Base-by-base conservation (phyloP, 1,140 invertebrate genomes). In the Trichonephila clavipes region DNA sequence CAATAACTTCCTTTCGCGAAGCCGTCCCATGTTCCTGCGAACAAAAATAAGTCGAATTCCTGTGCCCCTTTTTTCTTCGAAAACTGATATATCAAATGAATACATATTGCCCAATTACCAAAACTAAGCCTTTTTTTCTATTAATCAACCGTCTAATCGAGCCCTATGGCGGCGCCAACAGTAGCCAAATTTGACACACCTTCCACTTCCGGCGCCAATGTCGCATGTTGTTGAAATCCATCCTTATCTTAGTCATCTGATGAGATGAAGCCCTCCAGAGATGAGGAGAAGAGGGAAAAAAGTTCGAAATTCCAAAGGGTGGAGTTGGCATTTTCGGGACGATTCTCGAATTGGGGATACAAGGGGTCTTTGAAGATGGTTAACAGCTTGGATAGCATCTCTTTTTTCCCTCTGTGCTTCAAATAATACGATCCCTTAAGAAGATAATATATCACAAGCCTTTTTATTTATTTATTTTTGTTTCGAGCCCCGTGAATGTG, bases 121-220 rank as follows among this genome's bases (percentile, higher is more conserved):
- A 77, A 77, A 77, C 51, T 77, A 77, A 77, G n/a, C 14, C 24
- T 72, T 34, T 77, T 77, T 77, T 77, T 77, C 28, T 77, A 77
- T 77, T 77, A 77, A 77, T 77, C 69, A 77, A 77, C 69, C 6
- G 69, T 34, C 69, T 77, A 34, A 77, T 77, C 28, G 69, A 77
- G 69, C 24, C 51, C 51, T 51, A 12, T 51, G 51, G 69, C 69
- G 69, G 69, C 69, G 69, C 28, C 69, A 77, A 77, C 69, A 77
- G 69, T 28, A 77, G 69, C 69, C 69, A 77, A 77, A 77, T 77
- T 77, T 77, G 69, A 77, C 69, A 77, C 69, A 77, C 69, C 69
- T 77, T 77, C 69, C 69, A 77, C 69, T 34, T 77, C 69, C 69
- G 69, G 69, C 28, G 69, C 24, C 64, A 28, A 77, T 28, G 69